A percentile compares a stretch with the other conserved stretches of the same genome.
Evolutionary conservation across 2,113 vertebrate genomes (phyloP).

Genomic region (Falco punctatus): DNA sequence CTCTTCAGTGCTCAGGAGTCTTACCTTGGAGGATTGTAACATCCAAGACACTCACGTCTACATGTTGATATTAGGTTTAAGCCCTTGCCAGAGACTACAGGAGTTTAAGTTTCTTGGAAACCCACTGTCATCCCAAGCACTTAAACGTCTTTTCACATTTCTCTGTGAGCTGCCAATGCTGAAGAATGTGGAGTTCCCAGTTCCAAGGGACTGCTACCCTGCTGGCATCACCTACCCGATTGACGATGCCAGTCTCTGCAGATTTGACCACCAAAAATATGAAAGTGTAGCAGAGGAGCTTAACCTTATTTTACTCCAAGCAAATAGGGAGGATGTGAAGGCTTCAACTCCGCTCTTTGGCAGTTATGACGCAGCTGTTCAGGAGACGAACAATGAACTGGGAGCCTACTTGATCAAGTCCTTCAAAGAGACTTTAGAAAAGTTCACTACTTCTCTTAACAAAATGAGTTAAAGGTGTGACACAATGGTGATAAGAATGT

Average conservation of each 20-base stretch:
- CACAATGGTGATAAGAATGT: background rate
- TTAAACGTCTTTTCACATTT: slow-evolving; percentile 78
- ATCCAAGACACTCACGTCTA: slow-evolving; percentile 83
- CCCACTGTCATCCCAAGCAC: slow-evolving; percentile 80
- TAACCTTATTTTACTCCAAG: slow-evolving; percentile 76
- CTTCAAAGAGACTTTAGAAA: slow-evolving; percentile 85
- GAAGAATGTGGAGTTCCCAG: slow-evolving; percentile 86
- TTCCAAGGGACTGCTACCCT: slow-evolving; percentile 92
- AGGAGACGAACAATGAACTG: slow-evolving; percentile 90
- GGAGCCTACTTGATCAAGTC: slow-evolving; percentile 85
- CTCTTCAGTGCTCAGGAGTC: slow-evolving; percentile 77
- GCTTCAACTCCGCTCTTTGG: slow-evolving; percentile 87
- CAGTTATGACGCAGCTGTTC: slow-evolving; percentile 87
- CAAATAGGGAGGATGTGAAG: slow-evolving; percentile 80
- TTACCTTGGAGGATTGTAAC: slow-evolving; percentile 89
- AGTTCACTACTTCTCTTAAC: slow-evolving; percentile 78
- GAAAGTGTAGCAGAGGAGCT: slow-evolving; percentile 78
- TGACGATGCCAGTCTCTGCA: slow-evolving; percentile 78
- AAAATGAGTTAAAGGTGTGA: slow-evolving; percentile 60
- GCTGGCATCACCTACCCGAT: slow-evolving; percentile 82
- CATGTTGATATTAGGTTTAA: slow-evolving; percentile 76
- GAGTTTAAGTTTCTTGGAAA: slow-evolving; percentile 92
- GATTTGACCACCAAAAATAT: slow-evolving; percentile 84
- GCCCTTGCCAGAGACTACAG: slow-evolving; percentile 78
- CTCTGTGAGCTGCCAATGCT: slow-evolving; percentile 81